Base-by-base conservation (phyloP, 1,140 invertebrate genomes). In the Adelges cooleyi region DNA sequence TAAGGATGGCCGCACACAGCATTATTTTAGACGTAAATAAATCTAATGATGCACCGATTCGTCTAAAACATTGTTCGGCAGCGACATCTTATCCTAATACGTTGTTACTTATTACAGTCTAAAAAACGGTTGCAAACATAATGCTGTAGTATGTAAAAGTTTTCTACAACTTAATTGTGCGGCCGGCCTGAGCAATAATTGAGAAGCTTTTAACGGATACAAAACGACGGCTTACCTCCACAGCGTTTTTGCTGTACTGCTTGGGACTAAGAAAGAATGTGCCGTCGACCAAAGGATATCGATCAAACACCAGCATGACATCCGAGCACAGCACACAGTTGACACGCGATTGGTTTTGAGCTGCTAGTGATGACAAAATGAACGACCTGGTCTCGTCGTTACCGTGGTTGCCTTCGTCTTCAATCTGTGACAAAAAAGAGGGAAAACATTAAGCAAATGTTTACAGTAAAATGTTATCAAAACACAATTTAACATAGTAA, bases 331-430 rank as follows among this genome's bases (percentile, higher is more conserved):
- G 79, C 10, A 95, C 87, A 74, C 92, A 95, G 3, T 84, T 81
- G 3, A 92, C 87, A 69, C 84, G 81, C 48, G 86, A 86, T 76
- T 86, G 86, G 69, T 91, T 86, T 66, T 89, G 82, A 20, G 87
- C 87, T 67, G 89, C 89, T 72, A 95, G 76, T 15, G 89, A 93
- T 25, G 90, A 92, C 71, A 95, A 77, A 70, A 95, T 90, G 79
- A 95, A 94, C 73, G 88, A 88, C 71, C 92, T 82, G 20, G 92
- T 97, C 71, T 98, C 95, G 73, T 98, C 95, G 77, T 96, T 97
- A 69, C 94, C 93, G 74, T 95, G 91, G 75, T 92, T 92, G 50
- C 91, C 90, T 73, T 97, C 94, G 74, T 98, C 95, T 77, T 98
- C 94, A 81, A 97, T 95, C 88, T 94, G 78, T 23, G 83, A 84